Conservation (phyloP, 2,888 invertebrate species). For the Papilio elwesi region DNA sequence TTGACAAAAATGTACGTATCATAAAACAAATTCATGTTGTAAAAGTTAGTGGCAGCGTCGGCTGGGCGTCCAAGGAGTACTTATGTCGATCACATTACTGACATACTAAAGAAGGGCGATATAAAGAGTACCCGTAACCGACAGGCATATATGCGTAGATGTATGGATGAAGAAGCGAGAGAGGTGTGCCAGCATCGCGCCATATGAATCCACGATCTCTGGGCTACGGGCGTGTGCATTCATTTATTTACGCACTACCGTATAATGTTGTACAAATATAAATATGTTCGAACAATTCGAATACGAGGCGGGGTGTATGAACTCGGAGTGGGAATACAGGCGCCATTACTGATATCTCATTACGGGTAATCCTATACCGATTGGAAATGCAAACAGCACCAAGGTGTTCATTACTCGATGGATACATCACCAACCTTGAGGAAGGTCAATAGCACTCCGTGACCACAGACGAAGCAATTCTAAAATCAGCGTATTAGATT, state of each 20-base stretch:
- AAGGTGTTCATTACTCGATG: conserved; percentile 68
- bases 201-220: too few relatives aligned
- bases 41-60: too few relatives aligned
- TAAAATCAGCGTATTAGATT: conserved; percentile 44
- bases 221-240: too few relatives aligned
- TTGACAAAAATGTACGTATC: too few relatives aligned
- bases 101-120: too few relatives aligned
- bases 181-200: too few relatives aligned
- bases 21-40: too few relatives aligned
- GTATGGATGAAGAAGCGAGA: too few relatives aligned
- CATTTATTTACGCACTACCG: not conserved
- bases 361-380: conserved; percentile 34
- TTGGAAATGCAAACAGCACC: conserved; percentile 55
- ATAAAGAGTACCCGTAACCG: too few relatives aligned
- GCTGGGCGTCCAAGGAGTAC: too few relatives aligned
- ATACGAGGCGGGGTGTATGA: conserved; percentile 32
- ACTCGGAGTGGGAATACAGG: conserved; percentile 40
- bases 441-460: conserved; percentile 64
- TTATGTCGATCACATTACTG: too few relatives aligned
- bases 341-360: conserved; percentile 40
- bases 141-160: too few relatives aligned
- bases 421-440: conserved; percentile 65
- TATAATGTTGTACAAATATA: conserved; percentile 6
- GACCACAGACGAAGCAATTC: conserved; percentile 42
- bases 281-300: conserved; percentile 16